phyloP scores from a whole-genome alignment of 2,113 vertebrate genomes.

The Channa argus region DNA sequence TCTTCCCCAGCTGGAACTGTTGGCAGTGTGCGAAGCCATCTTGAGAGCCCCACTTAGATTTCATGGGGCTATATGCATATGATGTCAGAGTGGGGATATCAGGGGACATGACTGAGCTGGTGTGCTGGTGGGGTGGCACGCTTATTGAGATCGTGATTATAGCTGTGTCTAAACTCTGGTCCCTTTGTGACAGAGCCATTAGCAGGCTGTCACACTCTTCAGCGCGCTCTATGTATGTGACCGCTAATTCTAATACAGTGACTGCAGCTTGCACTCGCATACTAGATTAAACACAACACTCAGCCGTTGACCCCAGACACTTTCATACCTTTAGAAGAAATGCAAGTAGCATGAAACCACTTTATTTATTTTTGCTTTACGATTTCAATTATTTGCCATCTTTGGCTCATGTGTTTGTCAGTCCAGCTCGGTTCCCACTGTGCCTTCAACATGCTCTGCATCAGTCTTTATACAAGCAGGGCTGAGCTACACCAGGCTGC shows the following conservation, averaged over 20 bases:
- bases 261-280: conserved; percentile 66
- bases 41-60: conserved; percentile 58
- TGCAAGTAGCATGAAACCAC: conserved; percentile 8
- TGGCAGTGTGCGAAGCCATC: conserved; percentile 66
- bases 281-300: conserved; percentile 56
- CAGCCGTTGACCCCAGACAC: conserved; percentile 54
- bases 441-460: conserved; percentile 6
- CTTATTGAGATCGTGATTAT: conserved; percentile 80
- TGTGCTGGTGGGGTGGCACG: conserved; percentile 64
- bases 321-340: conserved; percentile 35
- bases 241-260: conserved; percentile 75
- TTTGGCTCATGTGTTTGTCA: conserved; percentile 10
- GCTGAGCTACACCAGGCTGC: conserved; percentile 44
- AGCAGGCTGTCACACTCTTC: conserved; percentile 77
- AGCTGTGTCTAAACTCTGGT: conserved; percentile 78
- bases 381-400: conserved; percentile 19
- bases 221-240: conserved; percentile 64
- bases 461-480: conserved; percentile 37
- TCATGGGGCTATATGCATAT: conserved; percentile 52
- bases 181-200: conserved; percentile 80
- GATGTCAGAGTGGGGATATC: conserved; percentile 68
- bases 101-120: conserved; percentile 66
- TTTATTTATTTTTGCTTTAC: neutral
- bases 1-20: conserved; percentile 51
- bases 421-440: neutral